Evolutionary conservation across 2,888 invertebrate genomes (phyloP).

Genomic region (Xanthorhoe designata): DNA sequence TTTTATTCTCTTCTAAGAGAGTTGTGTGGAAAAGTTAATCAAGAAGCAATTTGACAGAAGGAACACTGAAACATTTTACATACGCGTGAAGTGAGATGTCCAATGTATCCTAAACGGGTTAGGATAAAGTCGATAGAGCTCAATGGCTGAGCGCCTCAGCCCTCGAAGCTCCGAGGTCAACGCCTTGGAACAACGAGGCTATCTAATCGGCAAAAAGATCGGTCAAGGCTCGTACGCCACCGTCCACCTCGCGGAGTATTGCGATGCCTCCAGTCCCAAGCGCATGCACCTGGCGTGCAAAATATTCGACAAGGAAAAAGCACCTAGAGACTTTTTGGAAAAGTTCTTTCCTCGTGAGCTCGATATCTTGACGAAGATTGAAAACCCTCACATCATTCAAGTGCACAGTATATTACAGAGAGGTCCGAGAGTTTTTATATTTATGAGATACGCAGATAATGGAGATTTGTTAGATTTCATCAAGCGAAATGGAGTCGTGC

Average conservation of each 20-base stretch:
- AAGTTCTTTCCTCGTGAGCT: constrained; percentile 97
- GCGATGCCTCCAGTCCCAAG: constrained; percentile 89
- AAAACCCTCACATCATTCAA: constrained; percentile 96
- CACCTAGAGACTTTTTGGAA: constrained; percentile 94
- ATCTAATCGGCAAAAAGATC: constrained; percentile 93
- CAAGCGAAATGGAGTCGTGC: constrained; percentile 90
- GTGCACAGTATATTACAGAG: constrained; percentile 94
- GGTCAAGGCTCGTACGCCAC: constrained; percentile 97
- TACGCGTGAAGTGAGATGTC: constrained; percentile 82
- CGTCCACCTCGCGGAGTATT: constrained; percentile 94
- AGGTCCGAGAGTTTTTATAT: constrained; percentile 93
- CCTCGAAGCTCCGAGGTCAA: constrained; percentile 93
- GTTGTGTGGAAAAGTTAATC: constrained; percentile 70
- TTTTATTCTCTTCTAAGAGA: constrained; percentile 77
- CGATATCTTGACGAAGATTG: constrained; percentile 94
- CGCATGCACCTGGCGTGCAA: constrained; percentile 94
- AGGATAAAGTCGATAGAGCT: constrained; percentile 83
- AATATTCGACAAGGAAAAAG: constrained; percentile 95
- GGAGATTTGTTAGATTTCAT: constrained; percentile 95
- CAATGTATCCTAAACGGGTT: constrained; percentile 85
- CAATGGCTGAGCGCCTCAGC: constrained; percentile 90
- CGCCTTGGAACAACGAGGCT: constrained; percentile 93
- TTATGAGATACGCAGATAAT: constrained; percentile 96
- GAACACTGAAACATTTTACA: constrained; percentile 72
- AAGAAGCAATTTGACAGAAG: constrained; percentile 76